Evolutionary conservation across 2,888 invertebrate genomes (phyloP).

Genomic region (Mesochorus sp.): DNA sequence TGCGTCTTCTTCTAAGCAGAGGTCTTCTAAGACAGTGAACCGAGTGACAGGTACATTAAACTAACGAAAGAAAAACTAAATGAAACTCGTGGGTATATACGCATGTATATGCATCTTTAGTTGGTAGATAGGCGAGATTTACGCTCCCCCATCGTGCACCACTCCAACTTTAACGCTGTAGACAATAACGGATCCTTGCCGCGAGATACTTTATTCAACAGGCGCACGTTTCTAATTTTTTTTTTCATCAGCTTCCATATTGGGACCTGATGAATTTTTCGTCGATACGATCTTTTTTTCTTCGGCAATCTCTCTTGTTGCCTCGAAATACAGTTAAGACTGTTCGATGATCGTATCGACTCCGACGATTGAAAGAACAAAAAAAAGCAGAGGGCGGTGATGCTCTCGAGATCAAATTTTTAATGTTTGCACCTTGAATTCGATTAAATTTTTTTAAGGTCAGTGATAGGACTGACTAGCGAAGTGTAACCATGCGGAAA

Average conservation of each 20-base stretch:
- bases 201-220: not conserved
- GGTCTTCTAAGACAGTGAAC: conserved; percentile 32
- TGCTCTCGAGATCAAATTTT: too few relatives aligned
- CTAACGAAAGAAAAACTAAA: conserved; percentile 26
- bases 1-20: conserved; percentile 17
- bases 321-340: too few relatives aligned
- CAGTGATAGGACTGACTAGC: too few relatives aligned
- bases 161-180: not conserved
- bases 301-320: too few relatives aligned
- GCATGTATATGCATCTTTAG: too few relatives aligned
- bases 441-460: too few relatives aligned
- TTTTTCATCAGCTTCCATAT: conserved; percentile 2
- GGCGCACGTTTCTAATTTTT: conserved; percentile 46
- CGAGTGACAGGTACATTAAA: not conserved
- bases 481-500: too few relatives aligned
- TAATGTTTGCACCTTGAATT: too few relatives aligned
- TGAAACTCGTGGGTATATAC: conserved; percentile 29
- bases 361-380: too few relatives aligned
- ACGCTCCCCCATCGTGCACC: conserved; percentile 1
- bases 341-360: too few relatives aligned
- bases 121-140: conserved; percentile 1
- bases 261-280: not conserved
- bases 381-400: too few relatives aligned
- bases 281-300: too few relatives aligned
- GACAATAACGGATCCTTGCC: conserved; percentile 28